Conservation (phyloP, 2,113 vertebrate genomes). For the Malurus alboscapulatus region DNA sequence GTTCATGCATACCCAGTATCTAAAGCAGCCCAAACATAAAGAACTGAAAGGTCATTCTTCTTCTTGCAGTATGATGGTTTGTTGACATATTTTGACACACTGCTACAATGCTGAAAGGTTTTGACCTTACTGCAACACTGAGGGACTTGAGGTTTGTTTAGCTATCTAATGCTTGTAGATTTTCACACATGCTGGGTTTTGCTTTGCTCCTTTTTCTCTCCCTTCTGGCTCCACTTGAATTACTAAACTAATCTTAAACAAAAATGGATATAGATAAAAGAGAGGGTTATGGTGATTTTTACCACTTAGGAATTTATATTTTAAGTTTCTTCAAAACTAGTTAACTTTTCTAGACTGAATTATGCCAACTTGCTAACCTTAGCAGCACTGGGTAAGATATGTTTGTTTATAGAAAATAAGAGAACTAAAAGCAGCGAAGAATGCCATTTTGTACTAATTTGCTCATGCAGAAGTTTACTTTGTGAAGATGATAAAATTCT, state of each 20-base stretch:
- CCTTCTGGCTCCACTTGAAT: not conserved
- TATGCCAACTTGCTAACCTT: not conserved
- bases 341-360: not conserved
- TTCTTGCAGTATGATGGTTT: slow-evolving; percentile 76
- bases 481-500: not conserved
- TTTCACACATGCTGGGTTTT: slow-evolving; percentile 32
- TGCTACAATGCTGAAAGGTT: slow-evolving; percentile 74
- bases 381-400: not conserved
- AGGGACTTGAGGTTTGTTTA: slow-evolving; percentile 59
- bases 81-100: slow-evolving; percentile 86
- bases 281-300: not conserved
- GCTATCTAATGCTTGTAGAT: slow-evolving; percentile 12
- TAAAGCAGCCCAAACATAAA: slow-evolving; percentile 70
- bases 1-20: slow-evolving; percentile 73
- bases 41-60: slow-evolving; percentile 82
- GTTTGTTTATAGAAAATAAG: not conserved
- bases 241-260: not conserved
- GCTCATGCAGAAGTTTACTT: not conserved
- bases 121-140: slow-evolving; percentile 71
- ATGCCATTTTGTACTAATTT: not conserved
- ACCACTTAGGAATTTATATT: not conserved
- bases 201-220: not conserved
- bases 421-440: not conserved
- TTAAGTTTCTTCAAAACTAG: not conserved
- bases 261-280: not conserved